A percentile compares a stretch with the other conserved stretches of the same genome.
Conservation (phyloP, 2,113 vertebrate species). For the Anthoscopus minutus region DNA sequence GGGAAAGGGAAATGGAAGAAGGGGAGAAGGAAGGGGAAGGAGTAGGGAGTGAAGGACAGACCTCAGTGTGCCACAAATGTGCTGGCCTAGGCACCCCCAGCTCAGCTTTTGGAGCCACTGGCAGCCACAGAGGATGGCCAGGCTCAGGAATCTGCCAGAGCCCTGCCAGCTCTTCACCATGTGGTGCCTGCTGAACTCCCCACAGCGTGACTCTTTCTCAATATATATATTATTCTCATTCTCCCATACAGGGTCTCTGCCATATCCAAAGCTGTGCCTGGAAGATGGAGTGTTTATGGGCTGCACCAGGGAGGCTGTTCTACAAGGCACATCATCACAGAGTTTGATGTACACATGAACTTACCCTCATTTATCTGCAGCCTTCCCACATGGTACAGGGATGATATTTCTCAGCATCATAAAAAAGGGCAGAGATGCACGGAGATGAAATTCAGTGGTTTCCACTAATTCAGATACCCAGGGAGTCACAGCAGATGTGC, state of each 20-base stretch:
- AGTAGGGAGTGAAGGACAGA: background rate
- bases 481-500: background rate
- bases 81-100: background rate
- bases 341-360: background rate
- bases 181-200: background rate
- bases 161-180: background rate
- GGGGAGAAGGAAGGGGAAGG: background rate
- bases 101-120: background rate
- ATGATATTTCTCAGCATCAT: background rate
- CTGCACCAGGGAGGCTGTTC: background rate
- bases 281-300: background rate
- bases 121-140: background rate
- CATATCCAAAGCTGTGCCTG: background rate
- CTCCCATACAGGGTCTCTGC: background rate
- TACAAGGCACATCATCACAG: background rate
- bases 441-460: background rate
- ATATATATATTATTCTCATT: background rate
- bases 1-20: background rate
- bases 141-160: background rate
- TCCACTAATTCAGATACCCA: background rate
- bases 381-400: background rate
- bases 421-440: background rate
- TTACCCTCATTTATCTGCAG: background rate
- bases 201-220: background rate
- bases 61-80: accelerated